Conservation (phyloP, 2,113 vertebrate genomes). For the Nycticorax nycticorax region DNA sequence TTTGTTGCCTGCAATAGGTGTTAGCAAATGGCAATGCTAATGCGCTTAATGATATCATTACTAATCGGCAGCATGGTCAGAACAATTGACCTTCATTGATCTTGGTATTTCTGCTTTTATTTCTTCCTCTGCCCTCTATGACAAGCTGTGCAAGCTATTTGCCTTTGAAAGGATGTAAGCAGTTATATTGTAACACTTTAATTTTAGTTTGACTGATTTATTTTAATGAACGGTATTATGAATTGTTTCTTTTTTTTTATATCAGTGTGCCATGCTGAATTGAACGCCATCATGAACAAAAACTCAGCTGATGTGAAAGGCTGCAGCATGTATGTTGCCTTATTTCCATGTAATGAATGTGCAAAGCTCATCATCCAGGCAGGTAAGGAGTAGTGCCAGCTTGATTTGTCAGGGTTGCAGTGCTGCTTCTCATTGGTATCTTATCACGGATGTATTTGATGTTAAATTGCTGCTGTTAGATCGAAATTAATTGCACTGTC, state of each 20-base stretch:
- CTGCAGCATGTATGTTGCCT: constrained; percentile 92
- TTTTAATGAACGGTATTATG: constrained; percentile 20
- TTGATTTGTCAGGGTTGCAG: constrained; percentile 38
- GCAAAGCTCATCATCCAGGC: constrained; percentile 98
- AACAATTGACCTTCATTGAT: constrained; percentile 51
- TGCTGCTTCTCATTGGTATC: constrained; percentile 15
- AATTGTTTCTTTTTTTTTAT: neutral
- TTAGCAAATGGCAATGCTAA: constrained; percentile 47
- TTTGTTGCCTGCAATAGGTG: constrained; percentile 55
- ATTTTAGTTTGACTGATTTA: constrained; percentile 34
- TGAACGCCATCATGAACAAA: constrained; percentile 99
- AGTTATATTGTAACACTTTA: constrained; percentile 33
- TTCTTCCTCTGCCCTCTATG: constrained; percentile 22
- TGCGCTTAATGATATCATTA: constrained; percentile 12
- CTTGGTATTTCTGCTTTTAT: constrained; percentile 28
- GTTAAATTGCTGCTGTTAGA: constrained; percentile 65
- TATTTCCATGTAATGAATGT: constrained; percentile 98
- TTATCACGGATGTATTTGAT: constrained; percentile 49
- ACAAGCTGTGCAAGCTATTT: constrained; percentile 45
- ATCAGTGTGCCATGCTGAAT: constrained; percentile 93
- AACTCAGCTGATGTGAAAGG: constrained; percentile 94
- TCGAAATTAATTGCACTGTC: constrained; percentile 77
- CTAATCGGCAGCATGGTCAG: constrained; percentile 38
- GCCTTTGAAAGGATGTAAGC: constrained; percentile 45
- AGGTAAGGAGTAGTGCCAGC: constrained; percentile 76